Evolutionary conservation across 2,888 invertebrate species (phyloP).

Genomic region (Beris morrisii): DNA sequence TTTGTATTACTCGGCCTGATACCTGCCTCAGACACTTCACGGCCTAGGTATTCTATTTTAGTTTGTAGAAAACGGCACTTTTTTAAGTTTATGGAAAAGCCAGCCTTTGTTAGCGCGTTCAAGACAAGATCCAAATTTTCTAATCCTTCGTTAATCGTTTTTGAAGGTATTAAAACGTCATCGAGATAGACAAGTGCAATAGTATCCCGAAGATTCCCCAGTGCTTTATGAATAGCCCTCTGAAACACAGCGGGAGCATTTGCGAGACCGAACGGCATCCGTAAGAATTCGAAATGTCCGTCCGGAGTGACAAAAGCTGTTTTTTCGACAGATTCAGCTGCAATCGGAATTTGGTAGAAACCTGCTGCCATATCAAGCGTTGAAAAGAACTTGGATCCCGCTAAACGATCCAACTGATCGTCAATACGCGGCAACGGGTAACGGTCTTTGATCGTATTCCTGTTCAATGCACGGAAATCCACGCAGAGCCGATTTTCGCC

Average conservation of each 20-base stretch:
- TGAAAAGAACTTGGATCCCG: slow-evolving; percentile 35
- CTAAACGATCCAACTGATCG: slow-evolving; percentile 42
- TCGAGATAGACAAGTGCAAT: slow-evolving; percentile 42
- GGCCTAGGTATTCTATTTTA: slow-evolving; percentile 10
- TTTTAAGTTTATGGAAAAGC: not conserved
- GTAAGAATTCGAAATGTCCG: slow-evolving; percentile 40
- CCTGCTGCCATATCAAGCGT: slow-evolving; percentile 40
- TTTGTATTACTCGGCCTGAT: slow-evolving; percentile 12
- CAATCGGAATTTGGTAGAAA: slow-evolving; percentile 42
- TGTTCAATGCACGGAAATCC: slow-evolving; percentile 46
- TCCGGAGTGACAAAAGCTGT: slow-evolving; percentile 42
- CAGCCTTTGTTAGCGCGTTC: not conserved
- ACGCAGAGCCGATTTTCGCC: slow-evolving; percentile 41
- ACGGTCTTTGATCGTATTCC: slow-evolving; percentile 45
- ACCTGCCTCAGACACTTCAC: slow-evolving; percentile 18
- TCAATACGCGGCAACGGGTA: slow-evolving; percentile 51
- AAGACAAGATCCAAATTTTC: slow-evolving; percentile 5
- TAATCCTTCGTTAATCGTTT: slow-evolving; percentile 36
- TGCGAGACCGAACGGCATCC: not conserved
- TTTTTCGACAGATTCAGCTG: slow-evolving; percentile 38
- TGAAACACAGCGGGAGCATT: slow-evolving; percentile 1
- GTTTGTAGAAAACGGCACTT: slow-evolving; percentile 4
- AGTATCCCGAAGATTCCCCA: slow-evolving; percentile 5
- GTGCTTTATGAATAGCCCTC: slow-evolving; percentile 34
- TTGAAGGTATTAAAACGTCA: slow-evolving; percentile 36